Evolutionary conservation across 2,888 invertebrate species (phyloP), one percentile per base, ranked within the genome.

Genomic region (Ephialtes manifestator): DNA sequence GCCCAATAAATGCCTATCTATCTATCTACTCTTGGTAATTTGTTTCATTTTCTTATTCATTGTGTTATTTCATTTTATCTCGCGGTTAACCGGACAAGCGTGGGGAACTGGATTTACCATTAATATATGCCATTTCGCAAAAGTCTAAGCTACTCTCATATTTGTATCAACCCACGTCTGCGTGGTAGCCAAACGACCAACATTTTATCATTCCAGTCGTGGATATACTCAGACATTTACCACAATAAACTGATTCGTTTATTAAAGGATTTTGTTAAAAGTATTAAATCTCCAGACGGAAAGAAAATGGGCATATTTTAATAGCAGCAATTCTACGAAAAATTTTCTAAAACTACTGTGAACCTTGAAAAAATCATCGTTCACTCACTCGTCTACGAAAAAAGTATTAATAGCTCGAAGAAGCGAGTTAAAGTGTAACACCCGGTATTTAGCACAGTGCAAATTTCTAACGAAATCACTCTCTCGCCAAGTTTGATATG

Each of bases 101-200:
- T 31, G 74, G 24, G 75, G 46, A 81, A 86, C 78, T 48, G 84
- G 83, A 83, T 83, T 75, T 70, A 63, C 63, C 24, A 55, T 60
- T 86, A 60, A 86, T 86, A 71, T 84, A 81, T 48, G 70, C 76
- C 28, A 65, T 86, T 86, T 86, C 77, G 83, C 81, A 77, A 86
- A 80, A 81, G 43, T 43, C 43, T 20, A 71, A 63, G 28, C 20
- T 58, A 74, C 58, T 51, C 55, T 18, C 28, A 5, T 35, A 1
- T 8, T 24, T 4, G 10, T 4, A 68, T 43, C 77, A 51, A 53
- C 84, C 75, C 51, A 83, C 84, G 60, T 24, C 24, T 24, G 1
- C 24, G 24, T 24, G 24, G 24, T 24, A 24, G 24, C 24, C 24
- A 24, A 24, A 24, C 70, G 65, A 70, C 18, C 68, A 20, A 39